phyloP scores from a whole-genome alignment of 2,797 vertebrate species.

The Amblyraja radiata region DNA sequence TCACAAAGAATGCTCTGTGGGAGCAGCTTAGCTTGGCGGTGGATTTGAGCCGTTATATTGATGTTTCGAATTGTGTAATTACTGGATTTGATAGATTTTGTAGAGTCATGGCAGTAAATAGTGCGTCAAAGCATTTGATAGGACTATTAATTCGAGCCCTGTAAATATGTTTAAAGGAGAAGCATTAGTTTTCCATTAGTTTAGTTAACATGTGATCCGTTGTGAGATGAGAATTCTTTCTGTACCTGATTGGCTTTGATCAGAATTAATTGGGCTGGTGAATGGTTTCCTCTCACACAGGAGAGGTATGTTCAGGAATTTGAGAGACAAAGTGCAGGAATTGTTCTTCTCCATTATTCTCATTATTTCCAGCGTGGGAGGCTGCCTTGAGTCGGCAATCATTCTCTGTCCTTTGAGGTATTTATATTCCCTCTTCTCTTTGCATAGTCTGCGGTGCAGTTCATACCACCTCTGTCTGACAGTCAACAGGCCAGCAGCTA shows the following conservation, averaged over 20 bases:
- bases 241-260: neutral
- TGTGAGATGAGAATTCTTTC: neutral
- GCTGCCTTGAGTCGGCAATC: neutral
- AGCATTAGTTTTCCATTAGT: neutral
- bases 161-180: neutral
- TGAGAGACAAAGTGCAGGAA: neutral
- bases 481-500: neutral
- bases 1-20: neutral
- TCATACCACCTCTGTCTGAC: neutral
- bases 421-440: neutral
- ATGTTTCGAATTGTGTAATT: neutral
- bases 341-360: neutral
- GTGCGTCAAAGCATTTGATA: neutral
- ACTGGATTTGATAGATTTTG: neutral
- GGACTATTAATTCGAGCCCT: conserved; percentile 4
- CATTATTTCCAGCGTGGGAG: conserved; percentile 2
- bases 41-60: conserved; percentile 2
- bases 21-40: neutral
- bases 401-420: neutral
- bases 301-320: neutral
- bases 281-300: neutral
- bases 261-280: conserved; percentile 6
- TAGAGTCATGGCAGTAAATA: neutral
- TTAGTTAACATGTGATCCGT: neutral
- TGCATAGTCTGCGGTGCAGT: neutral